Evolutionary conservation across 2,888 invertebrate genomes (phyloP).

Genomic region (Netelia inedita): DNA sequence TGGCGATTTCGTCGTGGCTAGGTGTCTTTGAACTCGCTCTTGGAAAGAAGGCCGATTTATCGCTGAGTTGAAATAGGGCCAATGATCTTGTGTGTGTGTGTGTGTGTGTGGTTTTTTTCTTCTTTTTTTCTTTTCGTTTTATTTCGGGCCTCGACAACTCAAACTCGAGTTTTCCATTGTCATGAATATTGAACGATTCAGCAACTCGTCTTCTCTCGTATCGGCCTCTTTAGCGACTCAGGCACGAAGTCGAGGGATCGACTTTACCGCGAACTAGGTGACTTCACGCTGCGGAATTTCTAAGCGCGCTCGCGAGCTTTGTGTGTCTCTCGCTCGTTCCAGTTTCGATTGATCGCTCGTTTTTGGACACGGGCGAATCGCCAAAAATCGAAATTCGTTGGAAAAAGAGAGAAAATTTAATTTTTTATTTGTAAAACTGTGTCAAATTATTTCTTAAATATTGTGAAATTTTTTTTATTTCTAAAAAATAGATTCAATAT

Average conservation of each 20-base stretch:
- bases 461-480: too few relatives aligned
- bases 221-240: conserved; percentile 34
- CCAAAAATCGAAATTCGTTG: not conserved
- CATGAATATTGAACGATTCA: conserved; percentile 77
- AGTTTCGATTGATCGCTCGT: not conserved
- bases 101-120: not conserved
- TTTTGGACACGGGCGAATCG: not conserved
- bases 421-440: too few relatives aligned
- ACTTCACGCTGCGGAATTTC: conserved; percentile 11
- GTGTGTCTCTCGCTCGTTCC: conserved; percentile 32
- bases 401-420: too few relatives aligned
- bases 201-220: conserved; percentile 60
- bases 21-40: not conserved
- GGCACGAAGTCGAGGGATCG: conserved; percentile 41
- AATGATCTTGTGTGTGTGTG: not conserved
- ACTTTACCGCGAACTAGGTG: conserved; percentile 33
- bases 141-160: conserved; percentile 21
- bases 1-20: not conserved
- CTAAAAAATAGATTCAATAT: too few relatives aligned
- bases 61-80: not conserved
- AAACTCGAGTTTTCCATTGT: conserved; percentile 72
- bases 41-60: not conserved
- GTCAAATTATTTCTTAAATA: too few relatives aligned
- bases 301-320: conserved; percentile 40
- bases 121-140: not conserved